Conservation (phyloP, 2,888 invertebrate species). For the Andrena dorsata region DNA sequence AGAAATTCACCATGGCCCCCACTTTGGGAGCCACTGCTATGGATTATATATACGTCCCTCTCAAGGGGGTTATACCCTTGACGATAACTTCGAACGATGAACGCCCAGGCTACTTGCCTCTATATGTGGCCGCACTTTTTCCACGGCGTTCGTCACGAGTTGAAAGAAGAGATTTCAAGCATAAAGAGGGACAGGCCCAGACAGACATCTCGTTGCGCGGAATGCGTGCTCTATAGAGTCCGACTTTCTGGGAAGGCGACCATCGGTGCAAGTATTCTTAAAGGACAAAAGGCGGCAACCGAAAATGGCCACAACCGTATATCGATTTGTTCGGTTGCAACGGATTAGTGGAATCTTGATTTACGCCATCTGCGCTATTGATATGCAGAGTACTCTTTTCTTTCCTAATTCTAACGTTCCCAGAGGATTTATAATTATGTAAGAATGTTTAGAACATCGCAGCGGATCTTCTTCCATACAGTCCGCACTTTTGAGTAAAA, state of each 20-base stretch:
- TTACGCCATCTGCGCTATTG: too few species aligned
- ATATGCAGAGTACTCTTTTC: too few species aligned
- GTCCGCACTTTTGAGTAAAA: background rate
- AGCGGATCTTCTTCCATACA: background rate
- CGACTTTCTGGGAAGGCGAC: constrained; percentile 10
- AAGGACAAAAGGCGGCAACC: background rate
- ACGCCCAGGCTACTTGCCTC: constrained; percentile 30
- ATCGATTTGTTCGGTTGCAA: background rate
- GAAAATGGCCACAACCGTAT: background rate
- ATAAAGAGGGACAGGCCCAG: constrained; percentile 18
- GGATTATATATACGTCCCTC: constrained; percentile 21
- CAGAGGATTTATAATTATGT: too few species aligned
- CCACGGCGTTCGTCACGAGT: constrained; percentile 16
- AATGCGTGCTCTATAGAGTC: background rate
- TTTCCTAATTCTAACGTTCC: too few species aligned
- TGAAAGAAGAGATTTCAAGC: constrained; percentile 32
- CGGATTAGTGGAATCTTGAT: background rate
- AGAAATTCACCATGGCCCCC: background rate
- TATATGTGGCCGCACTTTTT: constrained; percentile 18
- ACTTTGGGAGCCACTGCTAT: constrained; percentile 28
- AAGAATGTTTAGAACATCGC: background rate
- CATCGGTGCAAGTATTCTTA: background rate
- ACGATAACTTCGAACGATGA: constrained; percentile 44
- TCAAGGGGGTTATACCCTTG: constrained; percentile 29
- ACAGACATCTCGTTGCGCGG: background rate